Evolutionary conservation across 2,797 vertebrate species (phyloP), one percentile per base, ranked within the genome.

Genomic region (Spinus pinus): DNA sequence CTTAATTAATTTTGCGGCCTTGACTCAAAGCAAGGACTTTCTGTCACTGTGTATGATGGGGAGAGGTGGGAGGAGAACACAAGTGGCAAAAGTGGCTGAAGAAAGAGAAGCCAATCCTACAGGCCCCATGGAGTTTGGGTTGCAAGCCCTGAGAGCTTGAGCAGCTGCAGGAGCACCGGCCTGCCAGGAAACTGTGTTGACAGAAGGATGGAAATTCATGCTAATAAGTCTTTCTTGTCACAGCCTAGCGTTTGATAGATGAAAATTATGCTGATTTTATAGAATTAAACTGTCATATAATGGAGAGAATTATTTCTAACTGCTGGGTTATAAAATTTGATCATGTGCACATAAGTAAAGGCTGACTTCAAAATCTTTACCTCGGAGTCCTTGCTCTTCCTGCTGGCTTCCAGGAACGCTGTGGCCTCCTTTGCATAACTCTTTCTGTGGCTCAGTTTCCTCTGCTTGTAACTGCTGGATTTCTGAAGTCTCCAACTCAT

Each of bases 211-310:
- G 72, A 81, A 94, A 90, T 84, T 88, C 78, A 88, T 92, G 88
- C 81, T 91, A 90, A 75, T 95, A 57, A 86, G 31, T 7, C 21
- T 88, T 88, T 86, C 54, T 9, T 72, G 73, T 88, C 72, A 90
- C 35, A 81, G 46, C 75, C 81, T 33, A 61, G 78, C 46, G 67
- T 67, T 57, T 88, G 56, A 39, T 50, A 91, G 61, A n/a, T 46
- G 47, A 72, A 94, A 90, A 83, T 93, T 71, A 90, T 44, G 50
- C 47, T 71, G 69, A 88, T 88, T 78, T 78, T 75, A 53, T 81
- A 60, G 84, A 95, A 96, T 81, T 94, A 91, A 95, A 46, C 50
- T 93, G 77, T 83, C 90, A 72, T 72, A 90, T 95, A 58, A 56
- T 35, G 23, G 28, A 85, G 46, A 79, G 28, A 86, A 95, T 83